A percentile compares a stretch with the other conserved stretches of the same genome.
Conservation (phyloP, 2,113 vertebrate genomes). For the Urocitellus parryii region DNA sequence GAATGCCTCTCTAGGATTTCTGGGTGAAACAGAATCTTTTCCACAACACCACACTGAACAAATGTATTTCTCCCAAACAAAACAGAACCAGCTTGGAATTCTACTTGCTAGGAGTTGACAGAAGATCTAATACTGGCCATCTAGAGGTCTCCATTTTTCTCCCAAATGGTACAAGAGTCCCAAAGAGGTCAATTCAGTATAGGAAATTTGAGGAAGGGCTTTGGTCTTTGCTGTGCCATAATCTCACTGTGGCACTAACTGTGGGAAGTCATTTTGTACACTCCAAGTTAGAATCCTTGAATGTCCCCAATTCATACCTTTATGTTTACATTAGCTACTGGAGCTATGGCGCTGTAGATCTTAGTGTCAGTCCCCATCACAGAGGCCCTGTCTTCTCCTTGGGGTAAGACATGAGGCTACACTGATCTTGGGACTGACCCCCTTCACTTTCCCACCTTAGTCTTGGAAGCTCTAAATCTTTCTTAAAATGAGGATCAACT, state of each 20-base stretch:
- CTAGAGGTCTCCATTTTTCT: not conserved
- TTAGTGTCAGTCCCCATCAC: not conserved
- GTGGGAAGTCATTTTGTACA: not conserved
- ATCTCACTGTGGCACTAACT: not conserved
- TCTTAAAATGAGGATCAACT: not conserved
- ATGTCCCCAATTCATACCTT: not conserved
- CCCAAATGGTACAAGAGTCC: not conserved
- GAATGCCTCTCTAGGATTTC: not conserved
- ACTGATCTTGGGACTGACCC: not conserved
- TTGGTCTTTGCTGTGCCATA: not conserved
- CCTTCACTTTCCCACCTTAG: not conserved
- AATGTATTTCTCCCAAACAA: not conserved
- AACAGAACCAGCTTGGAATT: not conserved
- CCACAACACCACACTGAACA: not conserved
- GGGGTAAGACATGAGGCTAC: not conserved
- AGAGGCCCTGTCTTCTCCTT: not conserved
- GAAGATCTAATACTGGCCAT: not conserved
- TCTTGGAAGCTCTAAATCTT: constrained; percentile 11
- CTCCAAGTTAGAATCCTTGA: not conserved
- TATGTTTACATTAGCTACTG: not conserved
- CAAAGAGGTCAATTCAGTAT: not conserved
- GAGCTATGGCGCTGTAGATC: not conserved
- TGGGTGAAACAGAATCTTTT: not conserved
- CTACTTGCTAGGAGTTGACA: not conserved
- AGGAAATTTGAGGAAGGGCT: not conserved